Percentiles rank a stretch among this genome's conserved stretches.
These are phyloP conservation scores for Mugil cephalus DNA, from an alignment of 2,113 vertebrate species.

Conservation along the genomic window DNA sequence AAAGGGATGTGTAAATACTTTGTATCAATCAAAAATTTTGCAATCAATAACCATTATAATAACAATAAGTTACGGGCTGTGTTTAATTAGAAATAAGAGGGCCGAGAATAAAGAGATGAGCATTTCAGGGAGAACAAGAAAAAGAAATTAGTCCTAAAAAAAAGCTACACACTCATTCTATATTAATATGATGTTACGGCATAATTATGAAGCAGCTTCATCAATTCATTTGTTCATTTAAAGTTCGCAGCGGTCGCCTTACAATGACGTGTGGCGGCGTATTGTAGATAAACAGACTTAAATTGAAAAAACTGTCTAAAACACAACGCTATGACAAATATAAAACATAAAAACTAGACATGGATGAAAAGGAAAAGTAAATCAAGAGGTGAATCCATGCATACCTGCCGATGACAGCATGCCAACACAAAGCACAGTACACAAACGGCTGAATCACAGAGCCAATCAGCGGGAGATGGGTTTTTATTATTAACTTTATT, in stretches of 20 bases:
- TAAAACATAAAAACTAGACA: background rate
- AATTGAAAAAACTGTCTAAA: background rate
- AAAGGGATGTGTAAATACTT: no score
- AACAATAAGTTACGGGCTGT: no score
- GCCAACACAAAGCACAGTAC: slow-evolving; percentile 35
- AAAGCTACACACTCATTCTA: no score
- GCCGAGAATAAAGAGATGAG: no score
- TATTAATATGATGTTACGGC: no score
- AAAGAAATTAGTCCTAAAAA: no score
- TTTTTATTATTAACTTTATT: background rate
- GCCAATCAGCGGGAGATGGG: background rate
- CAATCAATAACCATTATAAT: no score
- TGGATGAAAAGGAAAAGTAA: background rate
- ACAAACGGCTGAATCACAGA: slow-evolving; percentile 17
- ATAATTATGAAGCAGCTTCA: background rate
- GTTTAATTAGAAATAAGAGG: no score
- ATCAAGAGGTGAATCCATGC: slow-evolving; percentile 15
- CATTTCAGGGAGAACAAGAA: no score
- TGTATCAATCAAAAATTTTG: no score
- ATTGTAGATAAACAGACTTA: background rate
- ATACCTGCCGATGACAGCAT: slow-evolving; percentile 73
- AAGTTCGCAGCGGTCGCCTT: background rate
- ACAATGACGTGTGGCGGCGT: background rate
- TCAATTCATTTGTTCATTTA: no score
- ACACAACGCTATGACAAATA: no score